Evolutionary conservation across 2,797 vertebrate species (phyloP).

Genomic region (Anableps anableps): DNA sequence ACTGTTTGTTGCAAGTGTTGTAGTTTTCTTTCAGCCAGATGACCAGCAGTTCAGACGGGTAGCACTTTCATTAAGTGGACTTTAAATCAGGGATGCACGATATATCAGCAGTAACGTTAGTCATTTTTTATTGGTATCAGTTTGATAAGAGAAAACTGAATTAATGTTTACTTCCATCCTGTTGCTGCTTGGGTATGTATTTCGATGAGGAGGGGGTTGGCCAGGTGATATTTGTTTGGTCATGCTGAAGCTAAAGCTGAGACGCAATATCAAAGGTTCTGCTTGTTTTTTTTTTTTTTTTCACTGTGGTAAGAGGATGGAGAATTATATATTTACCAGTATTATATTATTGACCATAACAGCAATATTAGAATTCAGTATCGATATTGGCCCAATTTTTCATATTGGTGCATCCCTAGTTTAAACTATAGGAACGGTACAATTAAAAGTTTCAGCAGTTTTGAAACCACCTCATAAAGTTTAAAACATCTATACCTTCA

Average conservation of each 20-base stretch:
- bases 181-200: not conserved
- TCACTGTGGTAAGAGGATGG: too few species aligned
- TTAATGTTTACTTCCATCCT: not conserved
- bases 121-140: not conserved
- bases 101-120: not conserved
- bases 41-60: not conserved
- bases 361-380: too few species aligned
- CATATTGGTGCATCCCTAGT: not conserved
- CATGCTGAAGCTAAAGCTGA: too few species aligned
- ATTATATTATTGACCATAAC: too few species aligned
- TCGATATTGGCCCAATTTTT: too few species aligned
- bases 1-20: not conserved
- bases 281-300: too few species aligned
- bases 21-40: not conserved
- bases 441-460: not conserved
- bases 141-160: too few species aligned
- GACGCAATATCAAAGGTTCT: too few species aligned
- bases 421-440: not conserved
- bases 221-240: not conserved
- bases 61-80: not conserved
- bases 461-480: not conserved
- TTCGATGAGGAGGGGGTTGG: not conserved
- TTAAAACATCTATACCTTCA: not conserved
- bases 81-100: not conserved
- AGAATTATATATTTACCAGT: too few species aligned